Percentiles rank a stretch among this genome's conserved stretches.
These are phyloP conservation scores for Neotragus moschatus DNA, from an alignment of 2,113 vertebrate genomes.

Conservation along the genomic window DNA sequence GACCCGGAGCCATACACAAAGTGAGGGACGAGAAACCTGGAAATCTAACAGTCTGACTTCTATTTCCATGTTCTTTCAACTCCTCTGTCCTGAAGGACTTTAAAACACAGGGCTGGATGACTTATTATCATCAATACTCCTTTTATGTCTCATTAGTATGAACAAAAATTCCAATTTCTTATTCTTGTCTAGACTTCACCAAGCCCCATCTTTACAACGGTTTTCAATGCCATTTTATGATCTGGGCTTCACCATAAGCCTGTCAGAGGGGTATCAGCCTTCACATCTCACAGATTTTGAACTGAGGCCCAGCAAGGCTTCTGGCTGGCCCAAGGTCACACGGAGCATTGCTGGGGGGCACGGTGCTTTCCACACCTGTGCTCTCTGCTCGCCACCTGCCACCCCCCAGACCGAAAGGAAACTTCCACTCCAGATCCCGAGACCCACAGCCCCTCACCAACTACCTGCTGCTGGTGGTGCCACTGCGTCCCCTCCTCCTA, in stretches of 20 bases:
- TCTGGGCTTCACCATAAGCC: not conserved
- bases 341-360: rapidly evolving
- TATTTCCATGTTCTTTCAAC: not conserved
- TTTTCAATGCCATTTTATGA: not conserved
- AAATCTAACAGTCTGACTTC: not conserved
- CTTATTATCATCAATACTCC: not conserved
- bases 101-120: not conserved
- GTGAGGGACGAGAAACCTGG: not conserved
- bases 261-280: not conserved
- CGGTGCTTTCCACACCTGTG: not conserved
- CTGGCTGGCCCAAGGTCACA: not conserved
- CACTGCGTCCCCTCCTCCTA: too few relatives aligned
- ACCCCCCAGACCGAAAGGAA: not conserved
- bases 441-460: not conserved
- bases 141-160: not conserved
- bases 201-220: not conserved
- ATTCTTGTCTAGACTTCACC: not conserved
- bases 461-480: not conserved
- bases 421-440: not conserved
- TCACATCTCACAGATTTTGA: not conserved
- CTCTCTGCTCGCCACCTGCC: not conserved
- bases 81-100: not conserved
- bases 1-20: not conserved
- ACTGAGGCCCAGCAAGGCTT: not conserved
- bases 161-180: not conserved